Conservation (phyloP, 2,113 vertebrate genomes). For the Seriola dumerili region DNA sequence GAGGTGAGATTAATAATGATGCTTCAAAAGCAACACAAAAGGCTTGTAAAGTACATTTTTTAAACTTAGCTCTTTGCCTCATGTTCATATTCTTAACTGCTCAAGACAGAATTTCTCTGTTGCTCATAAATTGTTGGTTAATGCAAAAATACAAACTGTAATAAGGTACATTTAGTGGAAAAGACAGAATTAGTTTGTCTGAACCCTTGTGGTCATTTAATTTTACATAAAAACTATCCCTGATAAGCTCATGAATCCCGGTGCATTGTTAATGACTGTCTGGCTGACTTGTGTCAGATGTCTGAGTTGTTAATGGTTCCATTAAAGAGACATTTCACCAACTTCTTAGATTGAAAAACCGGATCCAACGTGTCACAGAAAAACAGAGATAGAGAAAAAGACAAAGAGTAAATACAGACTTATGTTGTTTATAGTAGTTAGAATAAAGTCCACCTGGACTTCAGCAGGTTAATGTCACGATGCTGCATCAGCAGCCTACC, state of each 20-base stretch:
- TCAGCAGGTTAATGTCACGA: too few relatives aligned
- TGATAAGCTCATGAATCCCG: too few relatives aligned
- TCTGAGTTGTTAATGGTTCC: too few relatives aligned
- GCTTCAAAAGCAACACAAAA: background rate
- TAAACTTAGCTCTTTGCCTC: background rate
- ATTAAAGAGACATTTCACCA: too few relatives aligned
- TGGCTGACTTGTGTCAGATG: too few relatives aligned
- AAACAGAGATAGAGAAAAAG: too few relatives aligned
- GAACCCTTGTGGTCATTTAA: too few relatives aligned
- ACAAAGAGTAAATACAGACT: background rate
- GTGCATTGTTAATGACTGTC: too few relatives aligned
- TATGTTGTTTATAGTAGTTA: background rate
- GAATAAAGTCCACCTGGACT: too few relatives aligned
- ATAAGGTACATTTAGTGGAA: background rate
- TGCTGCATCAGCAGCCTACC: too few relatives aligned
- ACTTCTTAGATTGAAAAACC: background rate
- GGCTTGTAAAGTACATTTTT: background rate
- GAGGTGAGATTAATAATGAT: background rate
- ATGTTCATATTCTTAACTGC: background rate
- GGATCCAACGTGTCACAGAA: background rate
- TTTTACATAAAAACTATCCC: too few relatives aligned
- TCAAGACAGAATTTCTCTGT: too few relatives aligned
- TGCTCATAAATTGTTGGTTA: background rate
- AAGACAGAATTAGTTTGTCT: background rate
- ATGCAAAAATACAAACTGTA: background rate